phyloP scores from a whole-genome alignment of 2,113 vertebrate genomes.

The Glaucidium brasilianum region DNA sequence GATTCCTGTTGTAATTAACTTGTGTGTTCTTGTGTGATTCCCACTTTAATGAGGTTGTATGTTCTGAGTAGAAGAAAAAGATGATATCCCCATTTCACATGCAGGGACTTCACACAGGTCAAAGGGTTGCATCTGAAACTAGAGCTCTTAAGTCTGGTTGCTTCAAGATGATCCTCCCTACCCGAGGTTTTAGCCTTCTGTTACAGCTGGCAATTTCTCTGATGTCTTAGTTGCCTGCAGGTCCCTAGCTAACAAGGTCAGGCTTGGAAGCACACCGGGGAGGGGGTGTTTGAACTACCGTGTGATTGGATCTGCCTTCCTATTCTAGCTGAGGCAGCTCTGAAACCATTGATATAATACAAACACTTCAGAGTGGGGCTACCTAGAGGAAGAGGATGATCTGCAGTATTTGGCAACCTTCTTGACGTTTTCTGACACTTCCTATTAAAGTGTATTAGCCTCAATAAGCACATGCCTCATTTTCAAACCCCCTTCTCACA shows the following conservation, averaged over 20 bases:
- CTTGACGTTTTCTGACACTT: slow-evolving; percentile 21
- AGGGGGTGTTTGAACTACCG: not conserved
- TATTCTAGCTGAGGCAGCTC: not conserved
- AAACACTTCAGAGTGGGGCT: not conserved
- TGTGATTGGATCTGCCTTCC: not conserved
- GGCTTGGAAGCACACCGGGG: not conserved
- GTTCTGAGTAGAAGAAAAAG: not conserved
- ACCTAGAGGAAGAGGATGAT: not conserved
- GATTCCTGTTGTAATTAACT: not conserved
- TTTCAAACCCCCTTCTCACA: not conserved
- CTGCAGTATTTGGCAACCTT: not conserved
- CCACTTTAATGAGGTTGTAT: not conserved
- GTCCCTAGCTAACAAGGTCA: not conserved
- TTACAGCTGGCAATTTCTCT: not conserved
- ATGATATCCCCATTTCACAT: not conserved
- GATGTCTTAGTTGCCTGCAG: not conserved
- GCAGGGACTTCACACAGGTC: not conserved
- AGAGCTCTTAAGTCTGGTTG: not conserved
- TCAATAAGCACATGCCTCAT: not conserved
- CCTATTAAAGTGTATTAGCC: not conserved
- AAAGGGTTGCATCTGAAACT: not conserved
- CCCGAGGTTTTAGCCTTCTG: not conserved
- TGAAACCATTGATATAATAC: not conserved
- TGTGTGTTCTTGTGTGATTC: not conserved
- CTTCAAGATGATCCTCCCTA: not conserved